A percentile compares a stretch with the other conserved stretches of the same genome.
Conservation (phyloP, 1,140 invertebrate species). For the Platyscapa corneri region DNA sequence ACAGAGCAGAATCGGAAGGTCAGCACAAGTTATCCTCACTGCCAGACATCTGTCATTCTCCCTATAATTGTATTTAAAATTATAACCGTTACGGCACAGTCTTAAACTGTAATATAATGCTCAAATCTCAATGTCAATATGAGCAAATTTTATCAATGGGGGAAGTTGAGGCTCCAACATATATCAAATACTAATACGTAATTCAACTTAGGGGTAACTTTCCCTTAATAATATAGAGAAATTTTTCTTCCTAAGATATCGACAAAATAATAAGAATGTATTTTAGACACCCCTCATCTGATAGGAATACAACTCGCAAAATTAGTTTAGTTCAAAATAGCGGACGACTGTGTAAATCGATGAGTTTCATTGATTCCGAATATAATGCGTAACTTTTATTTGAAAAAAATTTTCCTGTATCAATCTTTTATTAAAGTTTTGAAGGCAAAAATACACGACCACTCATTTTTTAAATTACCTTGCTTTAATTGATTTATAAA, state of each 20-base stretch:
- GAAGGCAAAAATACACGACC: too few relatives aligned
- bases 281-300: not conserved
- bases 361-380: too few relatives aligned
- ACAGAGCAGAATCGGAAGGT: not conserved
- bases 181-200: not conserved
- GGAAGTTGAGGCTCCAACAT: too few relatives aligned
- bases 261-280: not conserved
- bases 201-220: not conserved
- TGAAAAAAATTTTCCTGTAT: too few relatives aligned
- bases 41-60: not conserved
- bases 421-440: too few relatives aligned
- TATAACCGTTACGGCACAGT: not conserved
- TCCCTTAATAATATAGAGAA: not conserved
- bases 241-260: not conserved
- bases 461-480: too few relatives aligned
- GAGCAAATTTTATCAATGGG: not conserved
- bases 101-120: not conserved
- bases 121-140: not conserved
- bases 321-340: too few relatives aligned
- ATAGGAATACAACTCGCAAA: too few relatives aligned
- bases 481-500: too few relatives aligned
- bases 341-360: too few relatives aligned
- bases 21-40: not conserved
- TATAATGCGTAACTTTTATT: too few relatives aligned
- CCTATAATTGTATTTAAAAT: slow-evolving; percentile 2